Percentiles rank a stretch among this genome's conserved stretches.
These are phyloP conservation scores for Azorinus chamasolen DNA, from an alignment of 2,888 invertebrate genomes.

Conservation along the genomic window DNA sequence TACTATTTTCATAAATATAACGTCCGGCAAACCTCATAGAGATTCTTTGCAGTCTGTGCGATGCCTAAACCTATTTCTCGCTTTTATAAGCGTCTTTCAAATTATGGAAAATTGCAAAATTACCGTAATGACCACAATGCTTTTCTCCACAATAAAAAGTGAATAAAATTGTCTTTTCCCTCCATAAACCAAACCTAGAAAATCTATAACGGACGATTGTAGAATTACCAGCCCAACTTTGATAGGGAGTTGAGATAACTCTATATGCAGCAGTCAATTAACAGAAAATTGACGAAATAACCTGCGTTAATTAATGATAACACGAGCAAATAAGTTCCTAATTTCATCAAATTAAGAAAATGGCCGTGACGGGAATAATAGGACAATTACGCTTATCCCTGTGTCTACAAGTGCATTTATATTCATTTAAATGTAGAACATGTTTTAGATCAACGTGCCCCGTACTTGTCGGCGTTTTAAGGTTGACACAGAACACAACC, in stretches of 20 bases:
- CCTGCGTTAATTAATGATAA: constrained; percentile 3
- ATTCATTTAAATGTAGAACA: too few relatives aligned
- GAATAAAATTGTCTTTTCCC: constrained; percentile 45
- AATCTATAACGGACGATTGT: constrained; percentile 24
- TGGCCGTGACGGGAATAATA: too few relatives aligned
- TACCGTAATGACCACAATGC: constrained; percentile 50
- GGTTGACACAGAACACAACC: too few relatives aligned
- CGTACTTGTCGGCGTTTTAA: too few relatives aligned
- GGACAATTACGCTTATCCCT: too few relatives aligned
- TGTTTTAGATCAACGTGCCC: too few relatives aligned
- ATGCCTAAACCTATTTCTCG: constrained; percentile 5
- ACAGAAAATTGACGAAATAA: constrained; percentile 18
- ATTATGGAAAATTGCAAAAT: constrained; percentile 63
- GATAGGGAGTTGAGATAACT: too few relatives aligned
- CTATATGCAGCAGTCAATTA: constrained; percentile 13
- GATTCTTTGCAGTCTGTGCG: neutral
- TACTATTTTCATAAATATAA: too few relatives aligned
- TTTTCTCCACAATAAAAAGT: constrained; percentile 44
- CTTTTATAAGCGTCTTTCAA: constrained; percentile 49
- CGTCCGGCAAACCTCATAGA: neutral
- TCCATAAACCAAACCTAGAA: constrained; percentile 33
- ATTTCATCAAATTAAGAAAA: constrained; percentile 22
- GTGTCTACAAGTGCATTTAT: too few relatives aligned
- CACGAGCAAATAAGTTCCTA: constrained; percentile 18
- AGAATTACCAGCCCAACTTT: too few relatives aligned